Evolutionary conservation across 2,888 invertebrate species (phyloP).

Genomic region (Teinopalpus imperialis): DNA sequence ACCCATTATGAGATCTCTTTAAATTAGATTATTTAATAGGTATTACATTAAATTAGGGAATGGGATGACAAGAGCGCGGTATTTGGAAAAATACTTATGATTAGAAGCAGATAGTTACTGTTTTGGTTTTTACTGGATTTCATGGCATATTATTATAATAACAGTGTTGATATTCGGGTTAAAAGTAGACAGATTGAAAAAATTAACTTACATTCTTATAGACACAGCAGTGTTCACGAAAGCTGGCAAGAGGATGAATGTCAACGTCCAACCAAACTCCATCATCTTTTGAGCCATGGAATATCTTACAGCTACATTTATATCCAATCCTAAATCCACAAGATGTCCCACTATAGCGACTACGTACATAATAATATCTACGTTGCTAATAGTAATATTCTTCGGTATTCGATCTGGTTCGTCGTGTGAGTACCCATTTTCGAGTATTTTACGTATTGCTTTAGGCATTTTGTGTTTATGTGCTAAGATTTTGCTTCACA

Average conservation of each 20-base stretch:
- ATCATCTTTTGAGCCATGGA: slow-evolving; percentile 74
- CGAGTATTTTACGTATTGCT: slow-evolving; percentile 52
- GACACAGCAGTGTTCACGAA: slow-evolving; percentile 89
- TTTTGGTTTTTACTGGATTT: too few species aligned
- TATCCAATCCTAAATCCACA: slow-evolving; percentile 86
- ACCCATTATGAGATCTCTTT: too few species aligned
- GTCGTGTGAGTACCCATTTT: slow-evolving; percentile 68
- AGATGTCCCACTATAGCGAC: slow-evolving; percentile 87
- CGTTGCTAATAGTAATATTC: slow-evolving; percentile 80
- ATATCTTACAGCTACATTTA: slow-evolving; percentile 86
- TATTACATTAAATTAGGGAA: too few species aligned
- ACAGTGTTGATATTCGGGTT: too few species aligned
- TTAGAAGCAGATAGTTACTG: too few species aligned
- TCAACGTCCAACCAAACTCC: slow-evolving; percentile 86
- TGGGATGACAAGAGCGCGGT: too few species aligned
- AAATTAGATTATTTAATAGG: too few species aligned
- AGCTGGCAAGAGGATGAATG: slow-evolving; percentile 87
- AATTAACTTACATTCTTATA: slow-evolving; percentile 85
- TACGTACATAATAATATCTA: slow-evolving; percentile 84
- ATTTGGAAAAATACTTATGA: too few species aligned
- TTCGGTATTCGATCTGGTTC: slow-evolving; percentile 83
- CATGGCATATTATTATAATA: too few species aligned
- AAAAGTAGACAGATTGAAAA: too few species aligned
- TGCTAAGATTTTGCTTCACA: slow-evolving; percentile 22
- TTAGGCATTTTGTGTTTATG: slow-evolving; percentile 52